Evolutionary conservation across 2,113 vertebrate genomes (phyloP).

Genomic region (Psephotus haematonotus): DNA sequence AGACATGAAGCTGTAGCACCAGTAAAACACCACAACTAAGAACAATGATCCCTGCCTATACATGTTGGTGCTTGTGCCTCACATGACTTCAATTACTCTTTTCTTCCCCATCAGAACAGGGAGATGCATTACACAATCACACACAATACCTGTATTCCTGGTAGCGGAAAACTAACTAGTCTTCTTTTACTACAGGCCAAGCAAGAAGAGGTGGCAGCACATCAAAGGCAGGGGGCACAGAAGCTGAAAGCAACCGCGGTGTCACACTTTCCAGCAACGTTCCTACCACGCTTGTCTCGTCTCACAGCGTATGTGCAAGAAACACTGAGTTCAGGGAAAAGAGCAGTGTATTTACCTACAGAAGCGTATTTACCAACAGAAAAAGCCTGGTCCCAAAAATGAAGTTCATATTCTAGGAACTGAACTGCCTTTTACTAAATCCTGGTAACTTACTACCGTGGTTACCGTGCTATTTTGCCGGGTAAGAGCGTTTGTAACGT

Average conservation of each 20-base stretch:
- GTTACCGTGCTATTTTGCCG: rapidly evolving
- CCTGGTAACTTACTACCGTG: rapidly evolving
- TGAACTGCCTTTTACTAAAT: rapidly evolving
- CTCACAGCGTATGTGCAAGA: not conserved
- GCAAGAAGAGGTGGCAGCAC: rapidly evolving
- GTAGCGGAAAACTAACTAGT: not conserved
- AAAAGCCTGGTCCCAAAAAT: not conserved
- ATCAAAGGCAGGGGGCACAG: rapidly evolving
- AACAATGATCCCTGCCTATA: not conserved
- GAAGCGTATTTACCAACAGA: no score
- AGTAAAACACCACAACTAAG: not conserved
- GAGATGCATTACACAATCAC: not conserved
- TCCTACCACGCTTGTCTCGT: no score
- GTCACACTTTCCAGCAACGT: rapidly evolving
- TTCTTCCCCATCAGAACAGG: not conserved
- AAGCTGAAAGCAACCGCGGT: rapidly evolving
- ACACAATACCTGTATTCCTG: rapidly evolving
- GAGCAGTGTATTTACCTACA: rapidly evolving
- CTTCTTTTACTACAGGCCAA: not conserved
- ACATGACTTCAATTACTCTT: not conserved
- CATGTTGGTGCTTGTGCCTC: not conserved
- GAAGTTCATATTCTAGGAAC: rapidly evolving
- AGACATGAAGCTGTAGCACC: not conserved
- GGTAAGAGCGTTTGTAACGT: rapidly evolving
- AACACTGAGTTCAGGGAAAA: not conserved